phyloP scores from a whole-genome alignment of 1,140 invertebrate species.

The Cephus cinctus region DNA sequence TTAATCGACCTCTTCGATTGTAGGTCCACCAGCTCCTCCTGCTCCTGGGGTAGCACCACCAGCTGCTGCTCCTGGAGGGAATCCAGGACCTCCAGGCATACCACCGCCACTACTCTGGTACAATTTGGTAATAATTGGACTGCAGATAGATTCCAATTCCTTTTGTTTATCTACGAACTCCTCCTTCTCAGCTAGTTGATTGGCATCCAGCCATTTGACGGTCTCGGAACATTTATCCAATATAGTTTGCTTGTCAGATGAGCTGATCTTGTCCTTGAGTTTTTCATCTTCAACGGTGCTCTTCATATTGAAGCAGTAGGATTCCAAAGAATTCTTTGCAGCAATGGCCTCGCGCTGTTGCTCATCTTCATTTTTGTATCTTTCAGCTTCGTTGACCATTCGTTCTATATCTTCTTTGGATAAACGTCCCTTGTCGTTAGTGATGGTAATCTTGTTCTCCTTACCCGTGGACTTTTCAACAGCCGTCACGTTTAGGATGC shows the following conservation, averaged over 20 bases:
- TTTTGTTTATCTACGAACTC: slow-evolving; percentile 75
- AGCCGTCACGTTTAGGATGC: slow-evolving; percentile 65
- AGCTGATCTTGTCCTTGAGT: slow-evolving; percentile 48
- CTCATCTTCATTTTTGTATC: slow-evolving; percentile 68
- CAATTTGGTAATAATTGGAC: slow-evolving; percentile 78
- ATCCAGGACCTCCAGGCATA: slow-evolving; percentile 14
- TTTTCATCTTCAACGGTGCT: slow-evolving; percentile 51
- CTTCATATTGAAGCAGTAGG: slow-evolving; percentile 73
- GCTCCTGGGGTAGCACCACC: slow-evolving; percentile 59
- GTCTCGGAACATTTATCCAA: slow-evolving; percentile 52
- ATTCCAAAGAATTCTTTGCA: slow-evolving; percentile 64
- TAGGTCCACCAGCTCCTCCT: slow-evolving; percentile 59
- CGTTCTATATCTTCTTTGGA: slow-evolving; percentile 80
- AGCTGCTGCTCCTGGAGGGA: slow-evolving; percentile 11
- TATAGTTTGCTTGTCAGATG: slow-evolving; percentile 39
- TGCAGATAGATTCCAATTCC: slow-evolving; percentile 72
- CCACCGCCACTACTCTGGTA: slow-evolving; percentile 71
- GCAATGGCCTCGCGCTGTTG: slow-evolving; percentile 65
- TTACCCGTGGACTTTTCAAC: slow-evolving; percentile 61
- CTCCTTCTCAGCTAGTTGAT: slow-evolving; percentile 71
- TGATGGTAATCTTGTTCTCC: slow-evolving; percentile 80
- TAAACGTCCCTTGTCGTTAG: slow-evolving; percentile 79
- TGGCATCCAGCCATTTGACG: slow-evolving; percentile 59
- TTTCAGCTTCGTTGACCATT: slow-evolving; percentile 70
- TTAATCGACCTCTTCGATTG: slow-evolving; percentile 72